Conservation (phyloP, 1,140 invertebrate species). For the Aphaenogaster ashmeadi region DNA sequence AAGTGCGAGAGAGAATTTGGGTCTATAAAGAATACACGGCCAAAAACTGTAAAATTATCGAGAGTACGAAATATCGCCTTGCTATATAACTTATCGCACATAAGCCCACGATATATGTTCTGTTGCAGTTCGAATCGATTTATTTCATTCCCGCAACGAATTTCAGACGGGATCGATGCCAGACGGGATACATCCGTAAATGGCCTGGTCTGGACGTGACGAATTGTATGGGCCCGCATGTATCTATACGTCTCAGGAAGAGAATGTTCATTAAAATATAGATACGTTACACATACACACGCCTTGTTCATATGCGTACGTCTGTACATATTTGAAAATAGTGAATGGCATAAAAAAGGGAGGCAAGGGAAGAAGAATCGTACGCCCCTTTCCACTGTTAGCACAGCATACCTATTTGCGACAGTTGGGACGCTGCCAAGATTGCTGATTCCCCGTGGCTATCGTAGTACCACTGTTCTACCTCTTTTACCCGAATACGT, state of each 20-base stretch:
- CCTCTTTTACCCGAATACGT: constrained; percentile 80
- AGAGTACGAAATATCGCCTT: constrained; percentile 46
- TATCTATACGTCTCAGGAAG: constrained; percentile 35
- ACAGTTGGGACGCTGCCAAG: constrained; percentile 80
- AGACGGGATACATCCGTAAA: constrained; percentile 65
- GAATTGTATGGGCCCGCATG: constrained; percentile 49
- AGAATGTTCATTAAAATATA: constrained; percentile 72
- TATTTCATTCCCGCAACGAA: constrained; percentile 60
- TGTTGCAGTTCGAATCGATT: constrained; percentile 49
- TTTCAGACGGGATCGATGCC: constrained; percentile 67
- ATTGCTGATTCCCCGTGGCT: constrained; percentile 82
- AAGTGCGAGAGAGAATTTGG: background rate
- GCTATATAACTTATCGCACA: constrained; percentile 33
- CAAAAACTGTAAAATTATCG: constrained; percentile 25
- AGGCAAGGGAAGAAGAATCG: constrained; percentile 68
- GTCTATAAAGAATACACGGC: constrained; percentile 2
- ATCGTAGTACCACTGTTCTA: constrained; percentile 81
- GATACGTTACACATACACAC: background rate
- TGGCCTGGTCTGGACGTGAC: constrained; percentile 60
- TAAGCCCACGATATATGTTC: constrained; percentile 19
- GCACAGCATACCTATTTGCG: constrained; percentile 80
- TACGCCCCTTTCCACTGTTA: constrained; percentile 73
- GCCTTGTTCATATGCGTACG: background rate
- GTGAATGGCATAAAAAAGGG: constrained; percentile 38
- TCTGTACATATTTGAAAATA: constrained; percentile 51